A percentile compares a stretch with the other conserved stretches of the same genome.
Conservation (phyloP, 1,140 invertebrate species). For the Maconellicoccus hirsutus region DNA sequence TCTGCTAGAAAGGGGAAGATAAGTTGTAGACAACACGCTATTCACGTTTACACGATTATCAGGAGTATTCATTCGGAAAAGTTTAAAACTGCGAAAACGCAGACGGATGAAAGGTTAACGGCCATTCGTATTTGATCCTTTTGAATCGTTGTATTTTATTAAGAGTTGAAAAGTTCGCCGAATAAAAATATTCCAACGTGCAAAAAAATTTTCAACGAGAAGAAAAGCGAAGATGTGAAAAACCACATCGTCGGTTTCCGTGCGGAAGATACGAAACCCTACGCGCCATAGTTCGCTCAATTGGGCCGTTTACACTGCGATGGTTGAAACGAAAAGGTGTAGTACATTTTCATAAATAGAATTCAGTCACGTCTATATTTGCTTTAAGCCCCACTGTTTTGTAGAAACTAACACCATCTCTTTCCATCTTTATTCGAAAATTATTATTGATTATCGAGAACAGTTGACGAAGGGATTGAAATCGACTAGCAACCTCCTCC, state of each 20-base stretch:
- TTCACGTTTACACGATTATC: background rate
- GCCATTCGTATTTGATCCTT: background rate
- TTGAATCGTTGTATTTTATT: background rate
- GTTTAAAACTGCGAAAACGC: background rate
- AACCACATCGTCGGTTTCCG: background rate
- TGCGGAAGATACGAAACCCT: too few species aligned
- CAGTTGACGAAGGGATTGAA: constrained; percentile 16
- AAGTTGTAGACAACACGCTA: background rate
- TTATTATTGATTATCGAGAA: constrained; percentile 31
- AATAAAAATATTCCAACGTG: background rate
- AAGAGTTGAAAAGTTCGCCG: background rate
- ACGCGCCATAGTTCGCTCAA: background rate
- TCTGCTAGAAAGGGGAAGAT: background rate
- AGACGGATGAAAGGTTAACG: background rate
- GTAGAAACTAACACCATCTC: background rate
- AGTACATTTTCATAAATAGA: background rate
- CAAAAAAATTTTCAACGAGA: background rate
- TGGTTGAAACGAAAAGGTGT: background rate
- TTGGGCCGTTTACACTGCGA: background rate
- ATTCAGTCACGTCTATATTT: constrained; percentile 14
- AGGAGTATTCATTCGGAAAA: background rate
- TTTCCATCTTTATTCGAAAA: constrained; percentile 28
- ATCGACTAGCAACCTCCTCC: constrained; percentile 12
- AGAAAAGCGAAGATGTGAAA: background rate
- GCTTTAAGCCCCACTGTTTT: constrained; percentile 6